Evolutionary conservation across 2,888 invertebrate genomes (phyloP), one percentile per base, ranked within the genome.

Genomic region (Aromia moschata): DNA sequence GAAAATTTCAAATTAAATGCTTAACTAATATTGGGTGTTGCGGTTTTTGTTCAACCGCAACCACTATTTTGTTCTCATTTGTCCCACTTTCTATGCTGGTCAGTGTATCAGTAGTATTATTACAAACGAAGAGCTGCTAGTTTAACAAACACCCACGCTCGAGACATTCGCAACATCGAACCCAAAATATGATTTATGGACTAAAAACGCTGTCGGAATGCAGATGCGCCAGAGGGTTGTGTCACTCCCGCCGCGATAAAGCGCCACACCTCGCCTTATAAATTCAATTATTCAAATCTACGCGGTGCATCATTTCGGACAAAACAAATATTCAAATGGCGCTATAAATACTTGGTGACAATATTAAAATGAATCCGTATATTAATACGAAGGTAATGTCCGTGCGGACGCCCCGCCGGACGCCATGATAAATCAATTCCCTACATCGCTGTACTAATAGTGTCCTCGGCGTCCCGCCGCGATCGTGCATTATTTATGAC

Each of bases 281-380:
- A 76, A 79, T 77, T 79, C 78, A 79, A 78, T 79, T 79, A 78
- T 78, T 77, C 72, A 76, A 74, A 74, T 72, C 60, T 64, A 62
- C 63, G 60, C 60, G 64, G 70, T 67, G 60, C 59, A 65, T 64
- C 69, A 68, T 62, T 59, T 68, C 72, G 70, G 69, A 74, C 73
- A 77, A 77, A 77, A 78, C 78, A 78, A 78, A 79, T 77, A 79
- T 77, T 79, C 74, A 76, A 77, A 77, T 74, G 73, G 67, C 70
- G 74, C 77, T 79, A 80, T 80, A 81, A 81, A 81, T 80, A 80
- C 76, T 77, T 80, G 80, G 80, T 80, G 81, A 81, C 80, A 81
- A 81, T 81, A 81, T 81, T 81, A 80, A 79, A 81, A 80, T 79
- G 77, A 73, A 77, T 77, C 74, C 69, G 74, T 75, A 77, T 78